Percentiles rank a stretch among this genome's conserved stretches.
phyloP scores from a whole-genome alignment of 2,888 invertebrate species.

The Leptothorax acervorum region DNA sequence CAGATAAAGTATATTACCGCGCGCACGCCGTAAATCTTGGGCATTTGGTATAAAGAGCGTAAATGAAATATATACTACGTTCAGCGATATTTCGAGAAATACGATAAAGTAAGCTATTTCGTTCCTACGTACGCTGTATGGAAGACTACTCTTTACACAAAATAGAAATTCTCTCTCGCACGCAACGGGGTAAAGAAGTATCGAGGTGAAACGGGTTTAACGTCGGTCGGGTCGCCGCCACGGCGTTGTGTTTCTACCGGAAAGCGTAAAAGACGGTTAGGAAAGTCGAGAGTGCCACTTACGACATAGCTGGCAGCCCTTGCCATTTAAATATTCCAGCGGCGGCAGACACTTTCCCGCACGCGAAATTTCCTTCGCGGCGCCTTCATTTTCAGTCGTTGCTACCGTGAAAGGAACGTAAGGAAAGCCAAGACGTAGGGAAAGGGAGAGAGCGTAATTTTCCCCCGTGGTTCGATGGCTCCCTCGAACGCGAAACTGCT shows the following conservation, averaged over 20 bases:
- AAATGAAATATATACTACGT: slow-evolving; percentile 2
- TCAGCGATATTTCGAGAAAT: slow-evolving; percentile 36
- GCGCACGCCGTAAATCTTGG: slow-evolving; percentile 9
- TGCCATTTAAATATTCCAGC: slow-evolving; percentile 76
- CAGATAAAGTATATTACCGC: too few species aligned
- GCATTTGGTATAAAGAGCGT: background rate
- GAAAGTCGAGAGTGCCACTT: slow-evolving; percentile 75
- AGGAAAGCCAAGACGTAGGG: slow-evolving; percentile 46
- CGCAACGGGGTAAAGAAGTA: slow-evolving; percentile 65
- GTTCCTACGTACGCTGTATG: background rate
- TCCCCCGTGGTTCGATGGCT: slow-evolving; percentile 52
- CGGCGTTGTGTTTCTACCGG: slow-evolving; percentile 73
- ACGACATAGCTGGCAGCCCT: slow-evolving; percentile 74
- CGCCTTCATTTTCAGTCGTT: slow-evolving; percentile 58
- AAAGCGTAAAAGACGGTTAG: slow-evolving; percentile 76
- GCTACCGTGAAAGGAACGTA: slow-evolving; percentile 52
- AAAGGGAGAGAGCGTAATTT: slow-evolving; percentile 61
- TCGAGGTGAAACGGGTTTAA: slow-evolving; percentile 64
- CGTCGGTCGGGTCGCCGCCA: slow-evolving; percentile 45
- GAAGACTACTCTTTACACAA: slow-evolving; percentile 25
- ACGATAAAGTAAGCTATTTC: slow-evolving; percentile 25
- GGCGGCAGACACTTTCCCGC: slow-evolving; percentile 71
- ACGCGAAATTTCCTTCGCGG: slow-evolving; percentile 75
- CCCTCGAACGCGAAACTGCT: slow-evolving; percentile 49
- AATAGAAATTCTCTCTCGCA: slow-evolving; percentile 65